Base-by-base conservation (phyloP, 2,113 vertebrate genomes). In the Scolopax mira region DNA sequence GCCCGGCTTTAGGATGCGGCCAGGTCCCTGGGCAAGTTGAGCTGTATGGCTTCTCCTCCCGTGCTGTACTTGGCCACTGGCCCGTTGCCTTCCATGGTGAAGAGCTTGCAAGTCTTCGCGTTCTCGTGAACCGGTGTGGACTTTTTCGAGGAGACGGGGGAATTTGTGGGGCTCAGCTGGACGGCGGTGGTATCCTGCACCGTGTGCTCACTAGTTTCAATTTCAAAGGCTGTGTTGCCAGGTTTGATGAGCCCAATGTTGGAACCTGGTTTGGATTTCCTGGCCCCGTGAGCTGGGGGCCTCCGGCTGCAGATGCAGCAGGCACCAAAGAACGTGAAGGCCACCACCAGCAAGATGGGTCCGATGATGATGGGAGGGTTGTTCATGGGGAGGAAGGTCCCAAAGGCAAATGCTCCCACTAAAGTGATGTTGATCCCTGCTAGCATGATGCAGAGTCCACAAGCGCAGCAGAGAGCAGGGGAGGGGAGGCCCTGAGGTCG, bases 371-470 rank as follows among this genome's bases (percentile, higher is more conserved):
- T 99, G 64, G 99, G 98, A 9, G 98, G 98, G 96, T 99, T 99
- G 96, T 97, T 97, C 25, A 98, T 30, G 0, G 99, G 98, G 21
- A 99, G 74, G 77, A 99, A 98, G 49, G 99, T 99, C 84, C 98
- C 98, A 21, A 99, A 99, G 21, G 99, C 98, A 66, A 99, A 99
- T 2, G 98, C 99, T 23, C 99, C 99, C 93, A 99, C 99, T 64
- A 99, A 96, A 25, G 99, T 99, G 97, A 99, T 99, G 98, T 99
- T 99, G 96, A 99, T 98, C 80, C 99, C 99, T 1, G 99, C 99
- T 31, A 99, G 97, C 98, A 99, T 98, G 97, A 99, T 98, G 97
- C 99, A 99, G 54, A 99, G 98, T 23, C 99, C 99, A 33, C 99
- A 99, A 54, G 99, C 99, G 0, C 99, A 99, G 97, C 99, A 99